Evolutionary conservation across 2,888 invertebrate genomes (phyloP), one percentile per base, ranked within the genome.

Genomic region (Cosmia pyralina): DNA sequence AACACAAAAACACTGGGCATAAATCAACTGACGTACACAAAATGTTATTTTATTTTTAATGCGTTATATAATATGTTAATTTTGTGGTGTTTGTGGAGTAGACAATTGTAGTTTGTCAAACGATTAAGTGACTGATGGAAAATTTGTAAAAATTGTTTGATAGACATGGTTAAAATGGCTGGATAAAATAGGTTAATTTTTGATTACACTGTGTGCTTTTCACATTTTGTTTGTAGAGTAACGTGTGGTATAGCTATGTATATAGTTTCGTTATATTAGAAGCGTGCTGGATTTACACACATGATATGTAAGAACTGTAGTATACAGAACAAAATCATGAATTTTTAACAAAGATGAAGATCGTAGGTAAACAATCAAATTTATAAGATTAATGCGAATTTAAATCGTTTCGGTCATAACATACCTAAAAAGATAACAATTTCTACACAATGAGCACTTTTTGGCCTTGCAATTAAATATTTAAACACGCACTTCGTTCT

Each of bases 1-100:
- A 76, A 78, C 80, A 77, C 83, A 85, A 84, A 82, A 87, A 86
- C 82, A 87, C 71, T 72, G 75, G 52, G 63, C 78, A 86, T 85
- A 83, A 85, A 87, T 88, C 87, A 87, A 82, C 72, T 70, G 70
- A 67, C 73, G 58, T 69, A 77, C 76, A 70, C 78, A 72, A 69
- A 84, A 78, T 80, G 71, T 77, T 79, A 72, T 80, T 84, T 81
- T 80, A 82, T 82, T 80, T 79, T 78, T 78, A 83, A 86, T 80
- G n/a, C 72, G 38, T 63, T 63, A 15, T 48, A n/a, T n/a, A n/a
- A n/a, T n/a, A n/a, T 74, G 77, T 79, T 78, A 72, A 77, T 76
- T 85, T 82, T 72, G 81, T 66, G 84, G 79, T 52, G 68, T 41
- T 70, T 75, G 76, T 69, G 65, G 58, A 46, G 46, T 41, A 34